Percentiles rank a stretch among this genome's conserved stretches.
Evolutionary conservation across 2,113 vertebrate species (phyloP).

Genomic region (Polyodon spathula): DNA sequence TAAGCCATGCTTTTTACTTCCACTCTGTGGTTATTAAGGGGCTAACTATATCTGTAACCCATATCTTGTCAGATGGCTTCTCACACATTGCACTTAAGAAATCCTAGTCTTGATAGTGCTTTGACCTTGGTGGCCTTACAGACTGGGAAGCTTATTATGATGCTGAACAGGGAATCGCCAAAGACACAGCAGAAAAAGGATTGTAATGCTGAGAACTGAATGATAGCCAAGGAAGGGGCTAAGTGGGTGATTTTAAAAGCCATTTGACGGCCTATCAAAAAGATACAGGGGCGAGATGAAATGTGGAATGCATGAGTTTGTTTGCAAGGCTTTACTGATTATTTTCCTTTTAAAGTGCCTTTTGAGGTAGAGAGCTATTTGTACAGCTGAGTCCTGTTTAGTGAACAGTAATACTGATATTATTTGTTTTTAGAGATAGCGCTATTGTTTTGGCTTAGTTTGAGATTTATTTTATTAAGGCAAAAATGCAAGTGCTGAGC

Average conservation of each 20-base stretch:
- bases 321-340: conserved; percentile 26
- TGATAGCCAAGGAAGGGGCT: conserved; percentile 19
- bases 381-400: conserved; percentile 50
- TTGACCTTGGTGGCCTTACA: conserved; percentile 59
- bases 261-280: conserved; percentile 9
- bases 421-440: conserved; percentile 42
- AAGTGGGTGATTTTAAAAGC: not conserved
- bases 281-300: not conserved
- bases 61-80: conserved; percentile 63
- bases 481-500: conserved; percentile 49
- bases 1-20: conserved; percentile 69
- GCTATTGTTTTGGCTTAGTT: conserved; percentile 45
- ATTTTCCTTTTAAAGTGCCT: conserved; percentile 20
- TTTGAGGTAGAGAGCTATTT: conserved; percentile 43
- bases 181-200: conserved; percentile 37
- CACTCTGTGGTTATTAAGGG: conserved; percentile 58
- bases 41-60: conserved; percentile 65
- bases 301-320: conserved; percentile 28
- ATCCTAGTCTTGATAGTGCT: conserved; percentile 60
- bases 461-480: conserved; percentile 64
- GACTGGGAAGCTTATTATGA: conserved; percentile 50
- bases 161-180: conserved; percentile 53
- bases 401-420: conserved; percentile 31
- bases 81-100: conserved; percentile 75
- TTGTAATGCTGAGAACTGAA: conserved; percentile 29